Percentiles rank a stretch among this genome's conserved stretches.
phyloP scores from a whole-genome alignment of 2,888 invertebrate genomes.

The Elysia crispata region DNA sequence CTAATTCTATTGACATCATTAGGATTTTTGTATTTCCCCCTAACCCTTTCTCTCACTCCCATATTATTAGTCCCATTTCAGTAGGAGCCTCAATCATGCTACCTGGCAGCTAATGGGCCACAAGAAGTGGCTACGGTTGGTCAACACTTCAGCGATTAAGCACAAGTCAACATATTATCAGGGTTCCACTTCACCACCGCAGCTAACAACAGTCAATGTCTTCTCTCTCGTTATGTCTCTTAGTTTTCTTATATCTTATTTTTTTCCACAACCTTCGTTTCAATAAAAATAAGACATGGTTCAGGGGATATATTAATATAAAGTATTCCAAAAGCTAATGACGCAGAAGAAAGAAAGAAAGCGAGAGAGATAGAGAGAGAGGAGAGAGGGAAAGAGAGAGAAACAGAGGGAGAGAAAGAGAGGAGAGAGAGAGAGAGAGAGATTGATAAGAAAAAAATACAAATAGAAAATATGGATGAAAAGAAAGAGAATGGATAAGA shows the following conservation, averaged over 20 bases:
- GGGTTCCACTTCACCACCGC: neutral
- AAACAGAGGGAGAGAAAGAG: neutral
- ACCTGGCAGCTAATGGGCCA: neutral
- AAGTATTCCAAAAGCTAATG: too few species aligned
- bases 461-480: neutral
- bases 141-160: too few species aligned
- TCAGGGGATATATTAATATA: neutral
- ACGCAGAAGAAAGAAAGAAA: neutral
- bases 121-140: neutral
- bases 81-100: neutral
- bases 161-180: neutral
- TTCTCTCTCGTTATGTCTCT: neutral
- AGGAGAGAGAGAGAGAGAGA: neutral
- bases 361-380: conserved; percentile 43
- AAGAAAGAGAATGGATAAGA: too few species aligned
- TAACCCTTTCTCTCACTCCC: too few species aligned
- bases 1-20: too few species aligned
- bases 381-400: too few species aligned
- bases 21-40: too few species aligned
- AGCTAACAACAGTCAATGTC: neutral
- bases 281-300: neutral
- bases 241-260: neutral
- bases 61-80: too few species aligned
- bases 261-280: neutral
- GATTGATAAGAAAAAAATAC: neutral